These are phyloP conservation scores for Pristionchus exspectatus DNA, from an alignment of 2,888 invertebrate species.

Conservation along the genomic window DNA sequence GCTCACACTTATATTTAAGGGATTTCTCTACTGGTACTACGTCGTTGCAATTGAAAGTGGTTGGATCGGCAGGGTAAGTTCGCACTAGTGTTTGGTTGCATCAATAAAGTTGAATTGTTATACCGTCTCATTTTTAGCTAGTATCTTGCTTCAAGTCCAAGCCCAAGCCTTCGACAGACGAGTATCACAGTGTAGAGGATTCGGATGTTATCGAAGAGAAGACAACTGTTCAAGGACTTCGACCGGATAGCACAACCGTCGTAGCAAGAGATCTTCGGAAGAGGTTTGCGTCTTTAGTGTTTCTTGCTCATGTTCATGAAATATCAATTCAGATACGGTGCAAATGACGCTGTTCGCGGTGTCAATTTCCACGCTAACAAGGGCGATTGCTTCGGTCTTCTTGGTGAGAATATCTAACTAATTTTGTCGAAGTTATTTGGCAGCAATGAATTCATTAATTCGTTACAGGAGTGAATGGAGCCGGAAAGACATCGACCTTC, in stretches of 20 bases:
- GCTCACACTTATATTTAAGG: slow-evolving; percentile 40
- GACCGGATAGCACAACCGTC: slow-evolving; percentile 45
- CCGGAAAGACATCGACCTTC: slow-evolving; percentile 76
- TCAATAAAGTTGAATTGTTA: no score
- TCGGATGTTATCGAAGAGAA: slow-evolving; percentile 62
- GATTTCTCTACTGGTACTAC: slow-evolving; percentile 60
- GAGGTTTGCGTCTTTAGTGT: not conserved
- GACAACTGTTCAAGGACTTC: slow-evolving; percentile 35
- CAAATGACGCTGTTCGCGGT: slow-evolving; percentile 62
- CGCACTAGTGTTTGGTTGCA: no score
- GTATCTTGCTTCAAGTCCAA: not conserved
- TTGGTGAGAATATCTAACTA: slow-evolving; percentile 51
- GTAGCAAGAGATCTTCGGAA: slow-evolving; percentile 60
- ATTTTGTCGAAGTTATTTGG: no score
- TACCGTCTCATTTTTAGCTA: not conserved
- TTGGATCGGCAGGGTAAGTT: slow-evolving; percentile 50
- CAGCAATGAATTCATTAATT: no score
- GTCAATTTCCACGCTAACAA: slow-evolving; percentile 60
- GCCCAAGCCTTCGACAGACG: not conserved
- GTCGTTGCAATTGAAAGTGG: slow-evolving; percentile 20
- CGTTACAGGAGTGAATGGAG: slow-evolving; percentile 69
- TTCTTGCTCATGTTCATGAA: no score
- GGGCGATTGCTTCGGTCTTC: slow-evolving; percentile 64
- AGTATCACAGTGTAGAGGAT: slow-evolving; percentile 57
- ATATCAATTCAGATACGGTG: slow-evolving; percentile 59